phyloP scores from a whole-genome alignment of 2,797 vertebrate genomes.

The Lacerta agilis region DNA sequence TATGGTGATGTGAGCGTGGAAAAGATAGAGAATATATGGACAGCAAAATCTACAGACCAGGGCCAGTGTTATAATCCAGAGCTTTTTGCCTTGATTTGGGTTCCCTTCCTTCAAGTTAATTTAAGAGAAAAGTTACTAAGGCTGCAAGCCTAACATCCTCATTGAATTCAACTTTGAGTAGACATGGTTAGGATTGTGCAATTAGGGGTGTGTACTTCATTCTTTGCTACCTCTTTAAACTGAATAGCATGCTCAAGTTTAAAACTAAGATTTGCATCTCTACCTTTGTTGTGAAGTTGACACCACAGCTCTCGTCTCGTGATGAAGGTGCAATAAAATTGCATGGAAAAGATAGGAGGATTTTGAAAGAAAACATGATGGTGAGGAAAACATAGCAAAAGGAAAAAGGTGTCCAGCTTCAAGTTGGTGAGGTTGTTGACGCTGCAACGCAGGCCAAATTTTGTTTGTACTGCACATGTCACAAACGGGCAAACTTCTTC shows the following conservation, averaged over 20 bases:
- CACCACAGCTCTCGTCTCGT: slow-evolving; percentile 3
- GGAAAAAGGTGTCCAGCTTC: background rate
- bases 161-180: background rate
- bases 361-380: background rate
- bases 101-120: background rate
- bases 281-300: background rate
- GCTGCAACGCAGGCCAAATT: background rate
- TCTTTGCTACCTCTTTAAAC: background rate
- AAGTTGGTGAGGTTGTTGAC: too few species aligned
- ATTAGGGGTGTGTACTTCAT: background rate
- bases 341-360: background rate
- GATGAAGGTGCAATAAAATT: background rate
- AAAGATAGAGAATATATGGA: background rate
- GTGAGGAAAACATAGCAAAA: slow-evolving; percentile 16
- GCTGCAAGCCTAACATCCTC: too few species aligned
- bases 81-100: background rate
- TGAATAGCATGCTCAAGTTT: background rate
- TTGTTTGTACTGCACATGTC: background rate
- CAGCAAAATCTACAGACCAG: background rate
- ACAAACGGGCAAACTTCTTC: background rate
- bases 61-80: background rate
- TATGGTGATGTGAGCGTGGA: background rate
- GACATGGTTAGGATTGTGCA: too few species aligned
- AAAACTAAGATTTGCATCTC: background rate
- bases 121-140: background rate